A percentile compares a stretch with the other conserved stretches of the same genome.
These are phyloP conservation scores for Brachyistius frenatus DNA, from an alignment of 2,113 vertebrate genomes.

Conservation along the genomic window DNA sequence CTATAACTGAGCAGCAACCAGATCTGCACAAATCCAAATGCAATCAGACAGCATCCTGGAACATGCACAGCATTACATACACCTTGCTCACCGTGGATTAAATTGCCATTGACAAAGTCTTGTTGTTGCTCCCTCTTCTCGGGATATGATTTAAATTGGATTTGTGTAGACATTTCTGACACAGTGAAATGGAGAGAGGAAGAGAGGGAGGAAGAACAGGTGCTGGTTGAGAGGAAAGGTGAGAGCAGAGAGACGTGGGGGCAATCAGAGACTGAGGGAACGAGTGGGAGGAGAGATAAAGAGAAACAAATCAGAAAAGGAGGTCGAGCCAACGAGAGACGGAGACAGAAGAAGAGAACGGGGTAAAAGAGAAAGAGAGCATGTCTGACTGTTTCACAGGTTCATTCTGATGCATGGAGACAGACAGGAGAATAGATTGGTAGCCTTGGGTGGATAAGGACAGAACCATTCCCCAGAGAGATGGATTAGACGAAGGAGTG, in stretches of 20 bases:
- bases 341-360: slow-evolving; percentile 56
- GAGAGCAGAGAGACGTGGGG: slow-evolving; percentile 41
- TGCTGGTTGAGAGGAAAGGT: slow-evolving; percentile 43
- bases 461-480: slow-evolving; percentile 86
- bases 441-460: slow-evolving; percentile 88
- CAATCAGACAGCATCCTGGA: slow-evolving; percentile 78
- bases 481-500: slow-evolving; percentile 86
- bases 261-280: slow-evolving; percentile 44
- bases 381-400: slow-evolving; percentile 80
- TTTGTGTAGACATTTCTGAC: slow-evolving; percentile 67
- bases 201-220: slow-evolving; percentile 25
- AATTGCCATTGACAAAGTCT: slow-evolving; percentile 79
- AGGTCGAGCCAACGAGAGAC: slow-evolving; percentile 40
- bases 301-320: slow-evolving; percentile 63
- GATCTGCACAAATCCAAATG: slow-evolving; percentile 75
- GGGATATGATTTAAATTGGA: slow-evolving; percentile 74
- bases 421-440: slow-evolving; percentile 86
- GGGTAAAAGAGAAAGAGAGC: slow-evolving; percentile 65
- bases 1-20: slow-evolving; percentile 57
- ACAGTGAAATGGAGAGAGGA: slow-evolving; percentile 48
- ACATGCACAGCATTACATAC: slow-evolving; percentile 66
- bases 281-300: slow-evolving; percentile 51
- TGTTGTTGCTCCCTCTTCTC: slow-evolving; percentile 66
- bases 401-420: slow-evolving; percentile 85
- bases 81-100: slow-evolving; percentile 69